Conservation (phyloP, 1,140 invertebrate species). For the Holotrichia oblita region DNA sequence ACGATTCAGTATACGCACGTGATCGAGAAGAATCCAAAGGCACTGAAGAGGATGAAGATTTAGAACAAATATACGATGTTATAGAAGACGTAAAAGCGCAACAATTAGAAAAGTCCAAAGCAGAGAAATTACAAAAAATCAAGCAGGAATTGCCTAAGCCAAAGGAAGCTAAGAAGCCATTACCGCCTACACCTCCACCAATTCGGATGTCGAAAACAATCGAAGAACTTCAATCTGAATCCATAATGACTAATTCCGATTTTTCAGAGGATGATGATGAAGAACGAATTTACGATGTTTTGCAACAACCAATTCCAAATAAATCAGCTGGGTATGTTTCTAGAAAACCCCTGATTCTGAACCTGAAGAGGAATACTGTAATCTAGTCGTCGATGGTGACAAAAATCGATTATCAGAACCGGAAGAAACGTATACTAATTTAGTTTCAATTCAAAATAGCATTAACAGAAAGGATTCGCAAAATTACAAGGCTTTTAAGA, state of each 20-base stretch:
- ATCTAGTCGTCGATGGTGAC: neutral
- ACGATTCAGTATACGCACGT: neutral
- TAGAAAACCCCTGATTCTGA: neutral
- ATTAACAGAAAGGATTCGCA: neutral
- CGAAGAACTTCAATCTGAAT: neutral
- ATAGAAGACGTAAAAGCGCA: neutral
- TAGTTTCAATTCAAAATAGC: neutral
- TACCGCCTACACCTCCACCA: neutral
- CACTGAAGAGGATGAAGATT: neutral
- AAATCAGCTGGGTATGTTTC: neutral
- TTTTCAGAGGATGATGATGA: neutral
- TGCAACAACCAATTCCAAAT: neutral
- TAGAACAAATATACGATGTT: neutral
- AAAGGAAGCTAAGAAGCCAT: neutral
- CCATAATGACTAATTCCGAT: neutral
- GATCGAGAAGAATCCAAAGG: neutral
- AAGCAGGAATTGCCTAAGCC: too few species aligned
- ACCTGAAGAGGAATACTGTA: conserved; percentile 8
- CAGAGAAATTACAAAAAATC: too few species aligned
- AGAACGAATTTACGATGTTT: neutral
- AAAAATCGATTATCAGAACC: neutral
- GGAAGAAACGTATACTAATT: conserved; percentile 8
- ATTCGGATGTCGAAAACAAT: neutral
- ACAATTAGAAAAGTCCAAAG: neutral
- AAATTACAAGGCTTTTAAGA: neutral